phyloP scores from a whole-genome alignment of 2,797 vertebrate species.

The Fistularia commersonii region DNA sequence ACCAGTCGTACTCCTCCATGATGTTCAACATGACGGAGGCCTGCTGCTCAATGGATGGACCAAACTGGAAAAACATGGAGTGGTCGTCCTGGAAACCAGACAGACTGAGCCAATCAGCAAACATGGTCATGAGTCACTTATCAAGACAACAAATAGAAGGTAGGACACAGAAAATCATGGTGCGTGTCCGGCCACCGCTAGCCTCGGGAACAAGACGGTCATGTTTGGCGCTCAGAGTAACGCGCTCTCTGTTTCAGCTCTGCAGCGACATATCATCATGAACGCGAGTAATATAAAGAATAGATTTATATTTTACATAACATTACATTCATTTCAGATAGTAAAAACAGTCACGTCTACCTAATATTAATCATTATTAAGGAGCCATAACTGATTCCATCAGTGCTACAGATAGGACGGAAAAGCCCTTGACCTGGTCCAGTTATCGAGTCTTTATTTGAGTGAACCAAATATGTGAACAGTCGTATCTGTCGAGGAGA shows the following conservation, averaged over 20 bases:
- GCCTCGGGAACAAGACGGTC: slow-evolving; percentile 27
- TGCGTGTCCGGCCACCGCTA: slow-evolving; percentile 27
- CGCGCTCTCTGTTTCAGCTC: too few relatives aligned
- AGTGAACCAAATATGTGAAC: slow-evolving; percentile 1
- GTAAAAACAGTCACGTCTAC: too few relatives aligned
- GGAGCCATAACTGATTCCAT: slow-evolving; percentile 8
- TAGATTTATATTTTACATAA: too few relatives aligned
- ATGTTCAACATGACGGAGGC: slow-evolving; percentile 98
- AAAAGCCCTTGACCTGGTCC: slow-evolving; percentile 27
- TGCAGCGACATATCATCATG: too few relatives aligned
- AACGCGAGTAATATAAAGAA: too few relatives aligned
- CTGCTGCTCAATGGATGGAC: slow-evolving; percentile 97
- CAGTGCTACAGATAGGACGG: slow-evolving; percentile 7
- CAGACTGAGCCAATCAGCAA: slow-evolving; percentile 56
- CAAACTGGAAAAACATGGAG: slow-evolving; percentile 99
- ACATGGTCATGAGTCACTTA: slow-evolving; percentile 58
- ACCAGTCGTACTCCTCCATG: slow-evolving; percentile 99
- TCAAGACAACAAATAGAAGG: slow-evolving; percentile 32
- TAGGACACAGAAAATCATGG: slow-evolving; percentile 36
- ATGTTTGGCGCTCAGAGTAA: neutral
- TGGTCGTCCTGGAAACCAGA: slow-evolving; percentile 87
- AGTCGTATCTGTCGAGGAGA: slow-evolving; percentile 11
- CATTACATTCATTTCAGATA: too few relatives aligned
- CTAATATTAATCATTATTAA: slow-evolving; percentile 4
- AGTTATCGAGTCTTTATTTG: slow-evolving; percentile 11